These are phyloP conservation scores for Xanthia togata DNA, from an alignment of 2,888 invertebrate species.

Conservation along the genomic window DNA sequence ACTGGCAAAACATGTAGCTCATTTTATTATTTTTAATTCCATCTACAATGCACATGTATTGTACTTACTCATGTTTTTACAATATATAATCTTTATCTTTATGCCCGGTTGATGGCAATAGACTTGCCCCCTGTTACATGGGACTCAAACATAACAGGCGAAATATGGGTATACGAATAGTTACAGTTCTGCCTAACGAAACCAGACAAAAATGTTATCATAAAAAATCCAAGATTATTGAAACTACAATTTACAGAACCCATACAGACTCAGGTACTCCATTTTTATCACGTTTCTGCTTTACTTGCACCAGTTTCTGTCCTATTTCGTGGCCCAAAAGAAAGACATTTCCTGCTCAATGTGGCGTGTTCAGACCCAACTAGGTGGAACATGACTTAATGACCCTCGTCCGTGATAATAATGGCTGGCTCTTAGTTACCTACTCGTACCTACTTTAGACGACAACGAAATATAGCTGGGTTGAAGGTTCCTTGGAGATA, in stretches of 20 bases:
- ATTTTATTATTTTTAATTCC: too few relatives aligned
- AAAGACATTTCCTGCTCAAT: conserved; percentile 40
- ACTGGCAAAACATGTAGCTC: too few relatives aligned
- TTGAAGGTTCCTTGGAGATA: neutral
- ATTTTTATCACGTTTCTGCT: neutral
- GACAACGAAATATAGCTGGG: neutral
- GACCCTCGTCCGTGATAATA: conserved; percentile 20
- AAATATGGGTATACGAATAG: neutral
- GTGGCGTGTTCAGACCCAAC: conserved; percentile 42
- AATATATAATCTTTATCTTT: too few relatives aligned
- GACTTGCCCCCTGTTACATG: too few relatives aligned
- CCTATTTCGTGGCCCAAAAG: conserved; percentile 21
- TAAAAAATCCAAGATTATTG: neutral
- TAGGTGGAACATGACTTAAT: conserved; percentile 51
- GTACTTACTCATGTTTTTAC: too few relatives aligned
- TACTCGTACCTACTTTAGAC: neutral
- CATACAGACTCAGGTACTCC: neutral
- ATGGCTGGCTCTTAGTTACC: conserved; percentile 24
- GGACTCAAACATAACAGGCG: neutral
- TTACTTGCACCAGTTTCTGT: neutral
- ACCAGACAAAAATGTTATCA: neutral
- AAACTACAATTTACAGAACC: conserved; percentile 4
- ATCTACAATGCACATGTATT: too few relatives aligned
- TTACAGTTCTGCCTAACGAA: too few relatives aligned
- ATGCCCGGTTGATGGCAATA: too few relatives aligned